A percentile compares a stretch with the other conserved stretches of the same genome.
phyloP scores from a whole-genome alignment of 1,140 invertebrate genomes.

The Nasonia longicornis region DNA sequence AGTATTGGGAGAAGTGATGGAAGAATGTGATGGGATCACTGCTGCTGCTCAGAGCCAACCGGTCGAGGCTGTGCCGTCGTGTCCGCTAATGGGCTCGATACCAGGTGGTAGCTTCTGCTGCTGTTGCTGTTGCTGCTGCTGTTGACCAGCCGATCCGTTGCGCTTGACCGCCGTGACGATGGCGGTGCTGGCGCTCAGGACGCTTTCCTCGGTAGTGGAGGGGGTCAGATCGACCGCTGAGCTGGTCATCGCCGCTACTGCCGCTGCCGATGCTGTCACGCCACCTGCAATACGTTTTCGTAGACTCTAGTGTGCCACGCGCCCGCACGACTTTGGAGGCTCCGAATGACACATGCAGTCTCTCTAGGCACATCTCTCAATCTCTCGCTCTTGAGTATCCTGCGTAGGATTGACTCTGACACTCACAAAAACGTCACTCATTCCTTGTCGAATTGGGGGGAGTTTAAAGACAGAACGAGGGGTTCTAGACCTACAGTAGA shows the following conservation, averaged over 20 bases:
- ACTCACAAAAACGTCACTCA: constrained; percentile 38
- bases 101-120: constrained; percentile 73
- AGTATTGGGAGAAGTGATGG: not conserved
- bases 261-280: constrained; percentile 29
- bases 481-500: constrained; percentile 28
- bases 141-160: constrained; percentile 67
- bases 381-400: not conserved
- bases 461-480: not conserved
- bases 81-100: constrained; percentile 75
- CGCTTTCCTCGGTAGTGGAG: constrained; percentile 71
- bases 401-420: constrained; percentile 35
- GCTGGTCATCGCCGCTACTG: constrained; percentile 33
- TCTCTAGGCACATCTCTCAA: not conserved
- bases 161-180: constrained; percentile 54
- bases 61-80: constrained; percentile 68
- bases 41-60: constrained; percentile 72
- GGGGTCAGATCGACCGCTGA: constrained; percentile 61
- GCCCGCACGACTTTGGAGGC: not conserved
- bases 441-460: not conserved
- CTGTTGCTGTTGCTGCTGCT: constrained; percentile 67
- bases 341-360: not conserved
- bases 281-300: constrained; percentile 39
- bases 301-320: not conserved
- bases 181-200: constrained; percentile 58
- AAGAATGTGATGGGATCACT: not conserved